These are phyloP conservation scores for Doryteuthis pealeii DNA, from an alignment of 1,140 invertebrate species.

Conservation along the genomic window DNA sequence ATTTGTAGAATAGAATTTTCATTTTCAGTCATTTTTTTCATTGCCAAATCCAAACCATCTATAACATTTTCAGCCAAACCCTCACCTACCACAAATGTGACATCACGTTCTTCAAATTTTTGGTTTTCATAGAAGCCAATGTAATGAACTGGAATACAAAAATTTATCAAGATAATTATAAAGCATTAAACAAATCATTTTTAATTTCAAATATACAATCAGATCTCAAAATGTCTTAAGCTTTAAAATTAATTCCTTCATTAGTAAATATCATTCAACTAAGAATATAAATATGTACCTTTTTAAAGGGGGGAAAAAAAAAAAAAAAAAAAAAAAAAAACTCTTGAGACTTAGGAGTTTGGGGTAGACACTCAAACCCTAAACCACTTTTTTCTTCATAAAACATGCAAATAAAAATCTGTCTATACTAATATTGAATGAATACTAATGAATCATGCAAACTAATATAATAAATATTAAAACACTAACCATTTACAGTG, in stretches of 20 bases:
- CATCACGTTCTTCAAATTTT: conserved; percentile 75
- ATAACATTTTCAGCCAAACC: conserved; percentile 75
- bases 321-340: no score
- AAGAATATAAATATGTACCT: no score
- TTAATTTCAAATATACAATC: neutral
- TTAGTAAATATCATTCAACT: no score
- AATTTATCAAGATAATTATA: no score
- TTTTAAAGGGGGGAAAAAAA: no score
- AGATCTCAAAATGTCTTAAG: neutral
- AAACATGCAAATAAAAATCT: no score
- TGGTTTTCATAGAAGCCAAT: conserved; percentile 71
- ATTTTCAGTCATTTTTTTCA: conserved; percentile 79
- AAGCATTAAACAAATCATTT: neutral
- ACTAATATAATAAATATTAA: neutral
- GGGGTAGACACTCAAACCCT: no score
- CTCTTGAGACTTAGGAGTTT: no score
- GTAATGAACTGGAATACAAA: conserved; percentile 71
- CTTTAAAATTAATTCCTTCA: neutral
- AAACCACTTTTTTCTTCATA: no score
- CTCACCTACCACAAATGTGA: conserved; percentile 86
- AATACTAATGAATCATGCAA: neutral
- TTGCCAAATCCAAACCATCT: conserved; percentile 80
- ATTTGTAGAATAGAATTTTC: conserved; percentile 80
- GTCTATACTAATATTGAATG: no score
- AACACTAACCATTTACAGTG: conserved; percentile 55